A percentile compares a stretch with the other conserved stretches of the same genome.
Conservation (phyloP, 1,140 invertebrate genomes). For the Diachasma alloeum region DNA sequence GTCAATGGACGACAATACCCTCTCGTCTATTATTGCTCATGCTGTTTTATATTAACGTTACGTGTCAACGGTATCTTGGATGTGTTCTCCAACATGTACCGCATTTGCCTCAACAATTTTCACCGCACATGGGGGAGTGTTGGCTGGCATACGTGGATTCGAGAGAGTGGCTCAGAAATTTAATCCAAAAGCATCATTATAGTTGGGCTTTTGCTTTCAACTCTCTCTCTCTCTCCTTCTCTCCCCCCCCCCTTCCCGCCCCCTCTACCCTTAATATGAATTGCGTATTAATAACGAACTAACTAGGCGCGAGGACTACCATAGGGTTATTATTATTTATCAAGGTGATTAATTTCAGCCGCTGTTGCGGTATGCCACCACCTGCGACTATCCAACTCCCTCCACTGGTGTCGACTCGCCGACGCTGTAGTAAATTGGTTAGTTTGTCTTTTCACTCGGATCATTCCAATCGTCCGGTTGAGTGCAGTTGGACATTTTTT, state of each 20-base stretch:
- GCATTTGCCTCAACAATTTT: background rate
- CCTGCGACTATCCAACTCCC: background rate
- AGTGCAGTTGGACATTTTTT: background rate
- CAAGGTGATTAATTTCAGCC: conserved; percentile 57
- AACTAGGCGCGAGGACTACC: conserved; percentile 51
- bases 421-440: background rate
- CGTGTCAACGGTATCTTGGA: background rate
- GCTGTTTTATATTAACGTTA: background rate
- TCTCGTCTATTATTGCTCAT: background rate
- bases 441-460: conserved; percentile 5
- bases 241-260: background rate
- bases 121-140: too few species aligned
- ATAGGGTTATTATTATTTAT: conserved; percentile 61
- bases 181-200: conserved; percentile 6
- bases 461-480: background rate
- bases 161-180: background rate
- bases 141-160: too few species aligned
- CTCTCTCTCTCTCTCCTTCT: background rate
- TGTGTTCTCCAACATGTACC: background rate
- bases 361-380: conserved; percentile 45
- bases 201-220: background rate
- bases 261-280: conserved; percentile 56
- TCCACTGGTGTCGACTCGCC: background rate
- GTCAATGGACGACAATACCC: conserved; percentile 5
- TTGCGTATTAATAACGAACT: conserved; percentile 63